Percentiles rank a stretch among this genome's conserved stretches.
Evolutionary conservation across 2,888 invertebrate species (phyloP).

Genomic region (Maniola hyperantus): DNA sequence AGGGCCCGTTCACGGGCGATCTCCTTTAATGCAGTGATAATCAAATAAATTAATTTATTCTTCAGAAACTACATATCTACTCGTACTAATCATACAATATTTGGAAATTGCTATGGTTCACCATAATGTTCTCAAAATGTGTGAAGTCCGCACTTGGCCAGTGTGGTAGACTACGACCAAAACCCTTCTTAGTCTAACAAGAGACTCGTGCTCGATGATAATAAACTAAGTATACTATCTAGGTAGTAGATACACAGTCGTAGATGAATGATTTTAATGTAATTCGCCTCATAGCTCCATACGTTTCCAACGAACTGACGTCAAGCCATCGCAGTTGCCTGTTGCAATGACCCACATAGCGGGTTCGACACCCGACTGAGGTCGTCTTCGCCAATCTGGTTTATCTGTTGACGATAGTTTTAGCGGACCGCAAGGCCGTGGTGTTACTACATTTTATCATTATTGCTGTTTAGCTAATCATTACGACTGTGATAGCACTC

Average conservation of each 20-base stretch:
- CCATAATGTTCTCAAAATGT: too few relatives aligned
- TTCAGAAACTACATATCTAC: too few relatives aligned
- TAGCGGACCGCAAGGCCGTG: slow-evolving; percentile 26
- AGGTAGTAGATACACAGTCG: neutral
- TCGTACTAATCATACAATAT: too few relatives aligned
- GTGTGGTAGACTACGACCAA: too few relatives aligned
- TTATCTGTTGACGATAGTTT: slow-evolving; percentile 39
- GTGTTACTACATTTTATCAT: slow-evolving; percentile 25
- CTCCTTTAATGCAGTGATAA: too few relatives aligned
- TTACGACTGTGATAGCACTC: slow-evolving; percentile 9
- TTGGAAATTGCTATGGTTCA: too few relatives aligned
- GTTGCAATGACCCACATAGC: slow-evolving; percentile 74
- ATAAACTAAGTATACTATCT: too few relatives aligned
- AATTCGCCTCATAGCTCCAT: slow-evolving; percentile 37
- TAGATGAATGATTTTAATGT: slow-evolving; percentile 10
- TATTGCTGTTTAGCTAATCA: slow-evolving; percentile 21
- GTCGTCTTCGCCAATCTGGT: slow-evolving; percentile 50
- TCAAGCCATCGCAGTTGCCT: slow-evolving; percentile 55
- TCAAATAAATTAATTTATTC: too few relatives aligned
- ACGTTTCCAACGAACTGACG: slow-evolving; percentile 41
- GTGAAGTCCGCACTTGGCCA: too few relatives aligned
- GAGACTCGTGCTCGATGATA: too few relatives aligned
- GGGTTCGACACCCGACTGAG: slow-evolving; percentile 76
- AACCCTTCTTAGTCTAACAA: too few relatives aligned
- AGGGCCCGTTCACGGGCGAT: too few relatives aligned